phyloP scores from a whole-genome alignment of 37 sponge, comb jelly and placozoan genomes.

The Theonella swinhoei region DNA sequence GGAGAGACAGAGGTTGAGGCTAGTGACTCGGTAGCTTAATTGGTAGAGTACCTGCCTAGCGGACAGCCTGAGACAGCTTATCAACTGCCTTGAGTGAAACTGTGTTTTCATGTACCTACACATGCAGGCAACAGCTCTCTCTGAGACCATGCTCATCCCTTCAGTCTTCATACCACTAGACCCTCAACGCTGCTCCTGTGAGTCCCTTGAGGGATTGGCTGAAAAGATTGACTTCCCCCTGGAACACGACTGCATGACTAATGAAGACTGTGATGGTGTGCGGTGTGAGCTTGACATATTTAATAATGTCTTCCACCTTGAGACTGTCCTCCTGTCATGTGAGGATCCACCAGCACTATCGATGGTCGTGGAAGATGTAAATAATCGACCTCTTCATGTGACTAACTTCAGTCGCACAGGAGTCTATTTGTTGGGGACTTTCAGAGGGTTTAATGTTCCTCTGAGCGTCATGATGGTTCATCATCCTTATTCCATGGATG shows the following conservation, averaged over 20 bases:
- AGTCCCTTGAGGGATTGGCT: constrained; percentile 33
- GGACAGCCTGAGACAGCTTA: no score
- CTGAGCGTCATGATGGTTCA: neutral
- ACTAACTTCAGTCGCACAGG: constrained; percentile 7
- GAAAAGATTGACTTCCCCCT: neutral
- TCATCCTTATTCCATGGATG: constrained; percentile 29
- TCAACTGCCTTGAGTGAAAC: no score
- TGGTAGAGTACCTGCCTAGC: no score
- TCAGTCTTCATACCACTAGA: constrained; percentile 10
- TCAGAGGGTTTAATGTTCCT: neutral
- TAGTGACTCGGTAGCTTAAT: no score
- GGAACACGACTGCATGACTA: constrained; percentile 25
- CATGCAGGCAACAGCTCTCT: neutral
- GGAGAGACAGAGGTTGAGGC: no score
- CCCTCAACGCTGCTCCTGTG: constrained; percentile 31
- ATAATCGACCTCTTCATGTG: neutral
- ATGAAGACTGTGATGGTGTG: constrained; percentile 22
- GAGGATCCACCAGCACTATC: neutral
- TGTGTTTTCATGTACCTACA: no score
- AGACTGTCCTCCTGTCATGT: constrained; percentile 29
- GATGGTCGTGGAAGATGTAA: constrained; percentile 4
- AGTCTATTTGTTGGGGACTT: neutral
- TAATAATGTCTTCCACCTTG: constrained; percentile 4
- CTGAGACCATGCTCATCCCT: neutral
- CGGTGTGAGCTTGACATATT: constrained; percentile 17